Evolutionary conservation across 2,888 invertebrate species (phyloP), one percentile per base, ranked within the genome.

Genomic region (Orchesellides sinensis): DNA sequence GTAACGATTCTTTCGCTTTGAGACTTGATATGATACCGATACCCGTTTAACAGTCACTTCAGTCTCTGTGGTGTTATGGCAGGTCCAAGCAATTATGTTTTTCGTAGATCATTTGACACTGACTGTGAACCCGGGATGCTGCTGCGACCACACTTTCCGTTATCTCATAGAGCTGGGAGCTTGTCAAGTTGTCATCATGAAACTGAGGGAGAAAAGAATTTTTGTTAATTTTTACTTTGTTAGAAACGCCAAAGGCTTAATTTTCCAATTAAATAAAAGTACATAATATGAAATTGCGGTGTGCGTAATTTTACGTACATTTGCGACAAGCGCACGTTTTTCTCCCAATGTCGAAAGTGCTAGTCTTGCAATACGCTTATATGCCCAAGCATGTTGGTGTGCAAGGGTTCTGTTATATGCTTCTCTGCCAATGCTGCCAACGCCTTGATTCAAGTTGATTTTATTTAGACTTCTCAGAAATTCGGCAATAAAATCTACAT

Each of bases 101-200:
- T 40, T 79, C 79, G 40, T 63, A 79, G 63, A 79, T 54, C 14
- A 40, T 27, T 35, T 79, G 79, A 19, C 79, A 79, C 52, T 63
- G 49, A n/a, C 12, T 70, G 45, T 49, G 68, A 5, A 79, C 65
- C 25, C 49, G 32, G 12, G 63, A 63, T 17, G 79, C 79, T 40
- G 21, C 35, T 12, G 32, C 23, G 14, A 79, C 79, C 17, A 79
- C 79, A 6, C 27, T 29, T 23, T 79, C 70, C 4, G 65, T 70
- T 17, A 70, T 19, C 2, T 79, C 27, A 0, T 70, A 19, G 0
- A 79, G 63, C 17, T 70, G 52, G 10, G 19, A 49, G 14, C 25
- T 6, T 14, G 79, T 63, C 70, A 79, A n/a, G 29, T 54, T 70
- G 4, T 70, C 79, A 32, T 70, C 79, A 49, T 79, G 79, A 17